phyloP scores from a whole-genome alignment of 2,113 vertebrate genomes.

The Grammomys dolichurus region DNA sequence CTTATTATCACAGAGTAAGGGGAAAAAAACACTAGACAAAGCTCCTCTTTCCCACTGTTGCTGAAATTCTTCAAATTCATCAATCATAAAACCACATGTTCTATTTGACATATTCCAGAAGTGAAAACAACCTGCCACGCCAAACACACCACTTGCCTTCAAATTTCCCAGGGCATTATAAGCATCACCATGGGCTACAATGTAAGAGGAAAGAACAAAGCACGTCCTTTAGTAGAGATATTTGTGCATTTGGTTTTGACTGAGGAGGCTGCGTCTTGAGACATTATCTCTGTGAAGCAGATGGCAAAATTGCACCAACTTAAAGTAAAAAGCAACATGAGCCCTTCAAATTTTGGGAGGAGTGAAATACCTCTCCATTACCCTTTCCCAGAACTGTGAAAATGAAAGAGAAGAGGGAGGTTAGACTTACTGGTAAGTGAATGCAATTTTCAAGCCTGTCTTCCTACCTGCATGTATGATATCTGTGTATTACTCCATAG shows the following conservation, averaged over 20 bases:
- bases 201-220: neutral
- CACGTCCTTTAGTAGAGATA: neutral
- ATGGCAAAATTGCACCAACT: neutral
- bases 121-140: neutral
- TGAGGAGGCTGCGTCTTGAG: neutral
- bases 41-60: rapidly evolving
- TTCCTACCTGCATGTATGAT: neutral
- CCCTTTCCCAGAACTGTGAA: neutral
- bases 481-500: neutral
- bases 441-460: neutral
- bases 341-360: neutral
- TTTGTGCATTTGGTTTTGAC: neutral
- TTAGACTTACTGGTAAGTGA: no score
- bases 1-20: neutral
- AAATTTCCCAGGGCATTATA: neutral
- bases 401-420: neutral
- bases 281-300: neutral
- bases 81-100: rapidly evolving
- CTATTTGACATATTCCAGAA: neutral
- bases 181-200: neutral
- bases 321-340: neutral
- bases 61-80: neutral
- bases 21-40: neutral
- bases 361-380: neutral
- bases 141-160: neutral